A percentile compares a stretch with the other conserved stretches of the same genome.
Evolutionary conservation across 2,888 invertebrate genomes (phyloP).

Genomic region (Notodromas monacha): DNA sequence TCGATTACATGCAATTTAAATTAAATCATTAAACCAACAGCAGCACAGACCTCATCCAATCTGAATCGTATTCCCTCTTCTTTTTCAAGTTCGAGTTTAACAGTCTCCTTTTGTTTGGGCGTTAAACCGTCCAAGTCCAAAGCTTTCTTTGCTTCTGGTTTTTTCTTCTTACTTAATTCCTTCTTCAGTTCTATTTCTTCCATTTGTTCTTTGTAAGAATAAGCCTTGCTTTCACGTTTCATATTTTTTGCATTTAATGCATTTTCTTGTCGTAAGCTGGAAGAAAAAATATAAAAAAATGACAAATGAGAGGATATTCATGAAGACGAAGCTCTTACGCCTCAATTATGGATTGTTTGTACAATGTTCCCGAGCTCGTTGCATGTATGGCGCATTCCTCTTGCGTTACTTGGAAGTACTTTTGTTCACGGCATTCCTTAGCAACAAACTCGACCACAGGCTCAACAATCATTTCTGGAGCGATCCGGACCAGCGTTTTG

Average conservation of each 20-base stretch:
- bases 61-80: constrained; percentile 29
- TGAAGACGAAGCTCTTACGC: constrained; percentile 14
- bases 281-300: constrained; percentile 6
- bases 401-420: constrained; percentile 28
- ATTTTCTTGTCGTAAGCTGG: constrained; percentile 13
- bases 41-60: too few species aligned
- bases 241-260: constrained; percentile 31
- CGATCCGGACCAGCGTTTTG: too few species aligned
- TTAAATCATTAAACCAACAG: too few species aligned
- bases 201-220: constrained; percentile 81
- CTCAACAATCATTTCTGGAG: too few species aligned
- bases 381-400: constrained; percentile 45
- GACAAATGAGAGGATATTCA: too few species aligned
- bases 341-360: constrained; percentile 49
- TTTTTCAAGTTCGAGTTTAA: constrained; percentile 50
- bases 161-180: constrained; percentile 61
- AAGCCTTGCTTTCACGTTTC: constrained; percentile 78
- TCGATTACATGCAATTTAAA: too few species aligned
- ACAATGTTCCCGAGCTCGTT: constrained; percentile 60
- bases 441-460: too few species aligned
- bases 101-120: constrained; percentile 65
- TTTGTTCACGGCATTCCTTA: constrained; percentile 22
- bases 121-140: constrained; percentile 32
- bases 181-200: constrained; percentile 71
- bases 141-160: constrained; percentile 13